Evolutionary conservation across 2,888 invertebrate species (phyloP), one percentile per base, ranked within the genome.

Genomic region (Meandrusa payeni): DNA sequence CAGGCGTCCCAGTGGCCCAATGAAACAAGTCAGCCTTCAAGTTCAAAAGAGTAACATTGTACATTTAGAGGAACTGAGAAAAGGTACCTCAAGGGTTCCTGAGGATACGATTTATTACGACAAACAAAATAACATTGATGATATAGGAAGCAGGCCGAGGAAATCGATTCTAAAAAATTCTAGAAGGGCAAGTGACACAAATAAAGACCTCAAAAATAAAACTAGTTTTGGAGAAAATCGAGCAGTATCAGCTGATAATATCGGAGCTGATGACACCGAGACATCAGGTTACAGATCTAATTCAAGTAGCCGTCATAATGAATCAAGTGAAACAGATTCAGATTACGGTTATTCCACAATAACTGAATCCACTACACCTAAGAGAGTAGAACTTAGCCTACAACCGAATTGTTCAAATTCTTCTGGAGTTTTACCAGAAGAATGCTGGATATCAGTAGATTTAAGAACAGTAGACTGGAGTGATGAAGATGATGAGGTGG

Each of bases 331-430:
- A 56, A 80, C 79, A n/a, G 90, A 90, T 55, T 91, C 90, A 9
- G 91, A 91, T 54, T 90, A 90, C 55, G 90, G 89, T 11, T 93
- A 93, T 63, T 85, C 90, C 0, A 91, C 90, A 5, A 90, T 93
- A 44, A 90, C 90, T 1, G 83, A 89, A 45, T 72, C 89, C 22
- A 89, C 90, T 38, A 91, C 90, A 1, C 91, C 91, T 11, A 89
- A 89, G 57, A 89, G 87, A 34, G 58, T 92, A 10, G 76, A 80
- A 58, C 68, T 88, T 9, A 80, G 78, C 45, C 56, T 76, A 44
- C 69, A 70, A 46, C 72, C 80, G 20, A 77, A 69, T 46, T 61
- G 69, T 43, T 71, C 76, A 12, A 62, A 77, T 23, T 73, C 77
- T 19, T 86, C 85, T 23, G 89, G 89, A 17, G 79, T 77, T 7